These are phyloP conservation scores for Halocynthia roretzi DNA, from an alignment of 23 tunicate species.

Conservation along the genomic window DNA sequence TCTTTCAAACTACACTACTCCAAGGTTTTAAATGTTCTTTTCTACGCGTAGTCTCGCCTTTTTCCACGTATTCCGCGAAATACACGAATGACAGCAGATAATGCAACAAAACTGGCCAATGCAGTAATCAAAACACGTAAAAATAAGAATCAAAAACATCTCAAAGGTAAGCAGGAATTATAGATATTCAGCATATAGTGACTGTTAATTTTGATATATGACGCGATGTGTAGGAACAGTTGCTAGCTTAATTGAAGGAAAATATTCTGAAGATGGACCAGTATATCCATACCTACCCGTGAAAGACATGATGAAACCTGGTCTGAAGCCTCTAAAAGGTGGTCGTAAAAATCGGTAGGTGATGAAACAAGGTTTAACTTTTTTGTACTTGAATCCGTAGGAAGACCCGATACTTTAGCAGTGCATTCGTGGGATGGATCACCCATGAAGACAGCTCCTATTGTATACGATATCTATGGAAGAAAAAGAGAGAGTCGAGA, in stretches of 20 bases:
- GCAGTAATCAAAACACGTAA: conserved; percentile 47
- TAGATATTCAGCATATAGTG: neutral
- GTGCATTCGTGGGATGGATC: conserved; percentile 74
- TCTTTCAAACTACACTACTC: neutral
- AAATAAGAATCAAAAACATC: conserved; percentile 70
- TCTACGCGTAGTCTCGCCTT: conserved; percentile 39
- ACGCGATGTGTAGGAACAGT: conserved; percentile 13
- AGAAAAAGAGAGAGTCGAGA: conserved; percentile 38
- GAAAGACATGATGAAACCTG: conserved; percentile 40
- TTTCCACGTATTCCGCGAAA: conserved; percentile 82
- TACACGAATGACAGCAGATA: conserved; percentile 76
- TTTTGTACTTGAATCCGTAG: conserved; percentile 14
- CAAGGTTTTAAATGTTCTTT: neutral
- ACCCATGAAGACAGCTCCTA: conserved; percentile 40
- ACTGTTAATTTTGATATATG: neutral
- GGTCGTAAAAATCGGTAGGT: neutral
- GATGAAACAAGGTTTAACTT: neutral
- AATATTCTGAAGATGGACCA: conserved; percentile 14
- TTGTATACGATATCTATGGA: conserved; percentile 51
- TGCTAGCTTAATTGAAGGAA: conserved; percentile 14
- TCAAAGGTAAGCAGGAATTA: conserved; percentile 36
- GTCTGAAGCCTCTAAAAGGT: conserved; percentile 40
- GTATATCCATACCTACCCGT: conserved; percentile 51
- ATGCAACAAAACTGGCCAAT: conserved; percentile 62
- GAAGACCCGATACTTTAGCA: conserved; percentile 36